Conservation (phyloP, 2,888 invertebrate species). For the Therioaphis trifolii region DNA sequence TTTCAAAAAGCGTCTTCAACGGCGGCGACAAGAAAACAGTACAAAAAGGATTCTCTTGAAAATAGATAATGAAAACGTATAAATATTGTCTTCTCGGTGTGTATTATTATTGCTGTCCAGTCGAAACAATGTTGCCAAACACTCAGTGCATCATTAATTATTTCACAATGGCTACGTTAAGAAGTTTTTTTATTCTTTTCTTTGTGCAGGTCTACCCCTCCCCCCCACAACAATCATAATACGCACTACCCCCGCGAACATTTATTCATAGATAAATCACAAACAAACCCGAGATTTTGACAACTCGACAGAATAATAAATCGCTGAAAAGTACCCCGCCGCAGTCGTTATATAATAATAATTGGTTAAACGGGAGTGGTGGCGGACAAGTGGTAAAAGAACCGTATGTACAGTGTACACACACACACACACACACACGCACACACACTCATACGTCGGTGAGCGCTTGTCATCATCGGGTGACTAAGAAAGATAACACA, state of each 20-base stretch:
- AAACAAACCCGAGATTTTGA: constrained; percentile 47
- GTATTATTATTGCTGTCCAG: constrained; percentile 18
- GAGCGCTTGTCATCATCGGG: too few relatives aligned
- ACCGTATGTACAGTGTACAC: neutral
- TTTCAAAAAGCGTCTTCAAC: neutral
- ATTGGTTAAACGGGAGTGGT: constrained; percentile 33
- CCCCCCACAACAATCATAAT: neutral
- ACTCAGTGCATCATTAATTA: constrained; percentile 56
- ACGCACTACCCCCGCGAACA: neutral
- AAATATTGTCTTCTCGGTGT: neutral
- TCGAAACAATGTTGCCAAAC: constrained; percentile 46
- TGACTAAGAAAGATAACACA: too few relatives aligned
- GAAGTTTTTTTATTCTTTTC: constrained; percentile 8
- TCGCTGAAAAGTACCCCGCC: constrained; percentile 20
- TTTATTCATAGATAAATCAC: constrained; percentile 54
- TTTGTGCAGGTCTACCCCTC: neutral
- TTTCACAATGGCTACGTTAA: constrained; percentile 50
- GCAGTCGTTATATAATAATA: constrained; percentile 24
- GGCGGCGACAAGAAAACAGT: neutral
- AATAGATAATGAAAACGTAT: neutral
- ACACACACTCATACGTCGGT: neutral
- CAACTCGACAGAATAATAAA: constrained; percentile 56
- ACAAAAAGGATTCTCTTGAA: neutral
- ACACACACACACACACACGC: neutral
- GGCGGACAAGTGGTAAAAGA: neutral